Percentiles rank a stretch among this genome's conserved stretches.
These are phyloP conservation scores for Egretta garzetta DNA, from an alignment of 2,113 vertebrate species.

Conservation along the genomic window DNA sequence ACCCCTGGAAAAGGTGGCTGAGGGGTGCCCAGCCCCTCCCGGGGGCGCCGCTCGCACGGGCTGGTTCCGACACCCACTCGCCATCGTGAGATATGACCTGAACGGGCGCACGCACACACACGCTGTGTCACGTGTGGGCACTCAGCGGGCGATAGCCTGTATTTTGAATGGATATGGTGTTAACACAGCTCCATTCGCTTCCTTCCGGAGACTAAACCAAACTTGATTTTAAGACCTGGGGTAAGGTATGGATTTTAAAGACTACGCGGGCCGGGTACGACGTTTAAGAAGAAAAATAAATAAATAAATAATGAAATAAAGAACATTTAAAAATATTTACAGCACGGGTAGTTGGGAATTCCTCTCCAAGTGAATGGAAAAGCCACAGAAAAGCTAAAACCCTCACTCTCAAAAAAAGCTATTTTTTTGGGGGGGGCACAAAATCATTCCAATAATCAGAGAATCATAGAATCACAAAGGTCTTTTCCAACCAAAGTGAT, in stretches of 20 bases:
- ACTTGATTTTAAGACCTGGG: not conserved
- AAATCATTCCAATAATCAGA: not conserved
- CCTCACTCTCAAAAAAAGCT: not conserved
- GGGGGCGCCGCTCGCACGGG: rapidly evolving
- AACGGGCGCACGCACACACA: rapidly evolving
- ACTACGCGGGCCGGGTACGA: rapidly evolving
- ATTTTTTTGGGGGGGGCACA: not conserved
- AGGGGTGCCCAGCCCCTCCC: not conserved
- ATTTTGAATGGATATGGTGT: not conserved
- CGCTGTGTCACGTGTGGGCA: rapidly evolving
- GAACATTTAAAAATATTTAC: not conserved
- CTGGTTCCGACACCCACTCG: too few relatives aligned
- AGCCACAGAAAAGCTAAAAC: not conserved
- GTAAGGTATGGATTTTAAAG: not conserved
- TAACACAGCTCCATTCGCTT: not conserved
- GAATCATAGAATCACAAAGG: too few relatives aligned
- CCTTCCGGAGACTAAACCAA: not conserved
- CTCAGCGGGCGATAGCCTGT: not conserved
- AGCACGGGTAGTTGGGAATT: not conserved
- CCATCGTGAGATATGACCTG: not conserved
- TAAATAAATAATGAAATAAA: too few relatives aligned
- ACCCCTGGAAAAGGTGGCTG: not conserved
- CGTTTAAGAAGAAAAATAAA: too few relatives aligned
- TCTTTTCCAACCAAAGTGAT: too few relatives aligned
- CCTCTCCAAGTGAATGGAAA: not conserved